A percentile compares a stretch with the other conserved stretches of the same genome.
Conservation (phyloP, 2,797 vertebrate genomes). For the Lepilemur septentrionalis region DNA sequence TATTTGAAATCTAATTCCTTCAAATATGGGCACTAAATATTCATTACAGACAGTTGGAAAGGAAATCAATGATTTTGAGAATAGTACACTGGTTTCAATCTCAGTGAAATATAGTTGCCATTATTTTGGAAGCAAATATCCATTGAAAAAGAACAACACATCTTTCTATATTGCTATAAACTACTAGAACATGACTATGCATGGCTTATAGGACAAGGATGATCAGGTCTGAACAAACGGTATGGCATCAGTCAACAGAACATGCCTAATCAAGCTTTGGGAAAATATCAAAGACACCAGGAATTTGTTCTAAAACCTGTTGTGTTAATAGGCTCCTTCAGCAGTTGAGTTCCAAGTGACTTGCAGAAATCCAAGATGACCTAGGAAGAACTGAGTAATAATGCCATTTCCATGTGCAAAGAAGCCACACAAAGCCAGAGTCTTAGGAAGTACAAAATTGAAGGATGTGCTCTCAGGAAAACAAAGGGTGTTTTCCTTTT, state of each 20-base stretch:
- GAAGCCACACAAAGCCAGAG: neutral
- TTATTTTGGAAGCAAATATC: constrained; percentile 42
- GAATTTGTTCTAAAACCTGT: neutral
- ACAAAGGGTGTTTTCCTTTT: neutral
- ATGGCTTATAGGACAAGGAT: neutral
- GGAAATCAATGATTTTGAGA: constrained; percentile 29
- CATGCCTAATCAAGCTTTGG: neutral
- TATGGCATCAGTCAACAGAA: neutral
- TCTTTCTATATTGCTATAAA: neutral
- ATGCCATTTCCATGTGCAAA: neutral
- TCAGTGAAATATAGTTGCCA: neutral
- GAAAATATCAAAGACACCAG: neutral
- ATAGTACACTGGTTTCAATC: neutral
- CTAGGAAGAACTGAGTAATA: neutral
- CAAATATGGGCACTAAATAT: constrained; percentile 31
- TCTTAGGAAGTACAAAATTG: neutral
- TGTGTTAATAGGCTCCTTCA: neutral
- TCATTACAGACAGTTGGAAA: constrained; percentile 8
- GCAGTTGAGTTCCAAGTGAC: constrained; percentile 2
- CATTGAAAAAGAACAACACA: neutral
- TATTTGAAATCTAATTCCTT: neutral
- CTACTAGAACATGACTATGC: neutral
- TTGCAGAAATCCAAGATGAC: constrained; percentile 27
- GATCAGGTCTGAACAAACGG: neutral
- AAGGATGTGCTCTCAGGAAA: neutral